Base-by-base conservation (phyloP, 2,888 invertebrate species). In the Sarcophaga variegata region DNA sequence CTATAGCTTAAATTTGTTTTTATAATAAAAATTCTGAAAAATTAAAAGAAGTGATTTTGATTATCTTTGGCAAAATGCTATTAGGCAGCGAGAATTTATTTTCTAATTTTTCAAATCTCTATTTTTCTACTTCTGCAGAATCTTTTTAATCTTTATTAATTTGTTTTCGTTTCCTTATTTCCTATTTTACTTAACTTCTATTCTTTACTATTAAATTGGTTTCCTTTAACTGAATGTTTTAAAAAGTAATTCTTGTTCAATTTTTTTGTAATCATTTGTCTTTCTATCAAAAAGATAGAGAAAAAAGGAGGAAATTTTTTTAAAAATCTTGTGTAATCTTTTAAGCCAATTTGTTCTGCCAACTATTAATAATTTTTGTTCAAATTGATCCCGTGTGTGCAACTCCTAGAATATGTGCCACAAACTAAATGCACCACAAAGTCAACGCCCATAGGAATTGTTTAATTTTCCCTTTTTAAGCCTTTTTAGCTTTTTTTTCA, bases 381-480 rank as follows among this genome's bases (percentile, higher is more conserved):
- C 45, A 54, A 17, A 14, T 75, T 27, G 3, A 17, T n/a, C 3
- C 10, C 37, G 10, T 14, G 54, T 54, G 2, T 27, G 10, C 59
- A 54, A 71, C 4, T 27, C 4, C 11, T 20, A 74, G 71, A 62
- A 45, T 22, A 63, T 63, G 22, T 47, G 67, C 69, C 76, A 37
- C 37, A 77, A 84, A 87, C 81, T 81, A 81, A 87, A 87, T 87
- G 81, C 79, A 87, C 84, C 81, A 84, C 87, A 87, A 87, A 75
- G 81, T 75, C 67, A 79, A 84, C 87, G 87, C 87, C 87, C 77
- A 71, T 22, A 83, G 83, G 67, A 78, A 78, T 76, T 54, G 72
- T n/a, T 49, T 60, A 76, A 70, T 74, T 74, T 47, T 5, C 45
- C 17, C 2, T 37, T 37, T 37, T 37, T 37, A 37, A 37, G 37